These are phyloP conservation scores for Nycteola revayana DNA, from an alignment of 2,888 invertebrate genomes.

Conservation along the genomic window DNA sequence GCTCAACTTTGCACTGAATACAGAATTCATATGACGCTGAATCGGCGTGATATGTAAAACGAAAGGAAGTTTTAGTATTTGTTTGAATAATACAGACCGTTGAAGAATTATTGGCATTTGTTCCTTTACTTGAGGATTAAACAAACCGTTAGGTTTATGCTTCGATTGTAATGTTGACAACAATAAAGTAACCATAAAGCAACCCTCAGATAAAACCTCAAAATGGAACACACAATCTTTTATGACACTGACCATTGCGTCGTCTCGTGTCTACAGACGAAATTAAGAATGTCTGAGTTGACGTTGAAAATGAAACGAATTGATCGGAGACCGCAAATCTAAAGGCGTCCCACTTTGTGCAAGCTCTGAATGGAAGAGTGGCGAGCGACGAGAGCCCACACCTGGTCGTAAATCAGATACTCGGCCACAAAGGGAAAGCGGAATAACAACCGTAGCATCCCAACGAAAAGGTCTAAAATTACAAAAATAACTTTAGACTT, in stretches of 20 bases:
- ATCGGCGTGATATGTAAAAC: constrained; percentile 40
- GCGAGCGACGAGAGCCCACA: constrained; percentile 53
- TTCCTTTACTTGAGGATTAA: too few relatives aligned
- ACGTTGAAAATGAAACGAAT: constrained; percentile 46
- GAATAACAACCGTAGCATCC: constrained; percentile 47
- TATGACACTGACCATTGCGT: constrained; percentile 22
- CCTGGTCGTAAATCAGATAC: constrained; percentile 69
- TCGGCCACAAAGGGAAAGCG: constrained; percentile 23
- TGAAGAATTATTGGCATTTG: constrained; percentile 39
- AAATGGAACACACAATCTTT: too few relatives aligned
- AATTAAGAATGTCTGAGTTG: constrained; percentile 20
- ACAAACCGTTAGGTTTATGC: too few relatives aligned
- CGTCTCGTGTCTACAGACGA: constrained; percentile 20
- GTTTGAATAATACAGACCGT: constrained; percentile 30
- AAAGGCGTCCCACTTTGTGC: constrained; percentile 65
- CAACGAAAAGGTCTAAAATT: constrained; percentile 44
- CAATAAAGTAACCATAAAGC: too few relatives aligned
- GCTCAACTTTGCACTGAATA: constrained; percentile 47
- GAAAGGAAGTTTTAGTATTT: constrained; percentile 66
- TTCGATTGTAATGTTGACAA: too few relatives aligned
- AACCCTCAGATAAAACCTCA: too few relatives aligned
- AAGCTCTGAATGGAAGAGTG: constrained; percentile 61
- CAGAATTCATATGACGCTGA: constrained; percentile 50
- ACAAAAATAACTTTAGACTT: constrained; percentile 32
- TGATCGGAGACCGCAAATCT: constrained; percentile 49